A percentile compares a stretch with the other conserved stretches of the same genome.
These are phyloP conservation scores for Mystacides longicornis DNA, from an alignment of 2,888 invertebrate species.

Conservation along the genomic window DNA sequence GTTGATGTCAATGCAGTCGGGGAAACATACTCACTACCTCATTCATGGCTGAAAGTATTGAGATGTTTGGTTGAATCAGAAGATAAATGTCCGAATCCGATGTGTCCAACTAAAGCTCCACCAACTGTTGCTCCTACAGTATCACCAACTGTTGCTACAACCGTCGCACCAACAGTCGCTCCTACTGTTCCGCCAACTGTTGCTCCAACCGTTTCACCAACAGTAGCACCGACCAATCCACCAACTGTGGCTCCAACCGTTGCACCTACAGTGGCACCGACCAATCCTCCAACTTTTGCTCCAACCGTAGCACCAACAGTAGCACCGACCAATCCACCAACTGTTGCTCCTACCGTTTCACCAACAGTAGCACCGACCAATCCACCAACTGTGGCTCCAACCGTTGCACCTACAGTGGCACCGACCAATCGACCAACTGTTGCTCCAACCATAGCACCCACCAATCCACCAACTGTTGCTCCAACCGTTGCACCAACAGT, in stretches of 20 bases:
- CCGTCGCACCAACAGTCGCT: background rate
- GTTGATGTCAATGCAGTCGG: background rate
- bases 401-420: slow-evolving; percentile 30
- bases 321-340: slow-evolving; percentile 27
- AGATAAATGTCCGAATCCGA: too few species aligned
- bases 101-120: background rate
- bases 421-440: slow-evolving; percentile 26
- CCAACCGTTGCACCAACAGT: background rate
- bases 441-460: slow-evolving; percentile 8
- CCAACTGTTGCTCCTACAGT: background rate
- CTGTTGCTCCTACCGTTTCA: slow-evolving; percentile 23
- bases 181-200: background rate
- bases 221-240: slow-evolving; percentile 26
- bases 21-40: background rate
- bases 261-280: slow-evolving; percentile 26
- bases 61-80: background rate
- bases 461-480: background rate
- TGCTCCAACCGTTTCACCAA: background rate
- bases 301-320: slow-evolving; percentile 26
- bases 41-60: background rate
- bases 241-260: slow-evolving; percentile 23
- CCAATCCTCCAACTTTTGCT: slow-evolving; percentile 26
- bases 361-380: slow-evolving; percentile 9
- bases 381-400: slow-evolving; percentile 29
- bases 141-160: background rate